Conservation (phyloP, 2,888 invertebrate species). For the Tortrix viridana region DNA sequence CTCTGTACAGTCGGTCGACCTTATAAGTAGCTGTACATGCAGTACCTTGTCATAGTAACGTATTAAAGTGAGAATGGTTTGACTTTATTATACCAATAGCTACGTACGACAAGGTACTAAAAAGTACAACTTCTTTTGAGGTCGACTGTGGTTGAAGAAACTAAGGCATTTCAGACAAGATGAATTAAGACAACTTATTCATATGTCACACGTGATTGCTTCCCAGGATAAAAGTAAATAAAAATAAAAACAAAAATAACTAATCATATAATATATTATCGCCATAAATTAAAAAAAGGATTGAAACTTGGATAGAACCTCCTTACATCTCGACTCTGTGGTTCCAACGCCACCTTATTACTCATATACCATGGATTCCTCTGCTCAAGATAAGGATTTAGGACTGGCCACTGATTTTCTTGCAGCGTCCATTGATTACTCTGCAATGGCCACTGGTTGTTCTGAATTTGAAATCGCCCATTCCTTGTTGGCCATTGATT, state of each 20-base stretch:
- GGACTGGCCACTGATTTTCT: no score
- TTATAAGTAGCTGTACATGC: no score
- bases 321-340: slow-evolving; percentile 44
- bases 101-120: no score
- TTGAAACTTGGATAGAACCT: slow-evolving; percentile 59
- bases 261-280: slow-evolving; percentile 46
- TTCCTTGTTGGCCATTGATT: slow-evolving; percentile 4
- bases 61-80: no score
- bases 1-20: no score
- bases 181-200: no score
- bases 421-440: slow-evolving; percentile 1
- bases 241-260: slow-evolving; percentile 36
- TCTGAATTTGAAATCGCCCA: neutral
- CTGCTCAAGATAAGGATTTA: neutral
- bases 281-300: slow-evolving; percentile 56
- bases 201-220: no score
- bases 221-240: neutral
- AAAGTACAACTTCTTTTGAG: no score
- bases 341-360: slow-evolving; percentile 45
- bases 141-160: no score
- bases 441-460: slow-evolving; percentile 12
- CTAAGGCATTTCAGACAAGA: no score
- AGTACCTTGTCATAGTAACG: no score
- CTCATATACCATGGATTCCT: slow-evolving; percentile 51
- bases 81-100: no score